These are phyloP conservation scores for Triplophysa dalaica DNA, from an alignment of 2,113 vertebrate genomes.

Conservation along the genomic window DNA sequence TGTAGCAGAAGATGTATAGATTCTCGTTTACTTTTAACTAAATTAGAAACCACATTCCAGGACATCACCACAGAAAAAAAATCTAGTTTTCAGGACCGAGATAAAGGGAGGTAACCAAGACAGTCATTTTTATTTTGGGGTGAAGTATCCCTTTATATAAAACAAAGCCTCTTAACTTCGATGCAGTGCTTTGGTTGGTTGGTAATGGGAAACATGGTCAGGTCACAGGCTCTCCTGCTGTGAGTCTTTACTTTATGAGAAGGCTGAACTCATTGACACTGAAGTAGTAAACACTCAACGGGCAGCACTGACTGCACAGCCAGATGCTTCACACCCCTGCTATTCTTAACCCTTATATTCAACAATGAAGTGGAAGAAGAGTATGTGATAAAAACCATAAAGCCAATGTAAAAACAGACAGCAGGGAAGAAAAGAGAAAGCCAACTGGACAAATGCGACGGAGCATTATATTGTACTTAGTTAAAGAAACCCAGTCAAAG, in stretches of 20 bases:
- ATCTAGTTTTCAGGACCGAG: too few species aligned
- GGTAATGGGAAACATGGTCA: not conserved
- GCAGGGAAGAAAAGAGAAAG: not conserved
- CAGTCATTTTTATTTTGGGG: too few species aligned
- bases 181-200: constrained; percentile 1
- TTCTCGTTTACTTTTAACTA: too few species aligned
- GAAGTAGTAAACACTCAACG: constrained; percentile 35
- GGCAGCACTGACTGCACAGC: constrained; percentile 31
- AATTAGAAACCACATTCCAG: too few species aligned
- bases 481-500: not conserved
- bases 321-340: constrained; percentile 1
- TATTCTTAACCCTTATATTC: not conserved
- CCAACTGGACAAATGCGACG: not conserved
- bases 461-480: constrained; percentile 12
- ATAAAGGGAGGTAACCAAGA: too few species aligned
- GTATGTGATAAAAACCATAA: not conserved
- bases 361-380: not conserved
- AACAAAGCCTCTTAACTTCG: not conserved
- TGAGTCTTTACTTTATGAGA: not conserved
- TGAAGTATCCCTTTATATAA: too few species aligned
- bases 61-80: too few species aligned
- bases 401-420: not conserved
- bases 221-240: not conserved
- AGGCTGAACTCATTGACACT: constrained; percentile 9
- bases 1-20: too few species aligned